Conservation (phyloP, 2,888 invertebrate genomes). For the Phytoseiulus persimilis region DNA sequence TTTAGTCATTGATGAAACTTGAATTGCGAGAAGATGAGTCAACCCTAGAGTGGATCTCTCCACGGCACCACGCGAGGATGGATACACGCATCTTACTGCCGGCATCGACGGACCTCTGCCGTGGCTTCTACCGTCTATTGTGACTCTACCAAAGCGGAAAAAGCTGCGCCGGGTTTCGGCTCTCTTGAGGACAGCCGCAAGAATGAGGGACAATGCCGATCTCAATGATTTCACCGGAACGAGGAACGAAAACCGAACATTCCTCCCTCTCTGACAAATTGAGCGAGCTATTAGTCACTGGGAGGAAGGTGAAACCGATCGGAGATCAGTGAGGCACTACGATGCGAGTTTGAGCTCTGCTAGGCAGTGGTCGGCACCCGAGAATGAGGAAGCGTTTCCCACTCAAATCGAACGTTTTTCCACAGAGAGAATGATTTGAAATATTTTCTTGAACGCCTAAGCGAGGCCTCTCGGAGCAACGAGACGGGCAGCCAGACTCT, state of each 20-base stretch:
- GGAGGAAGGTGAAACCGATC: background rate
- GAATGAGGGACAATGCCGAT: too few relatives aligned
- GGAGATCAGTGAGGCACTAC: background rate
- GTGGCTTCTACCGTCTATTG: background rate
- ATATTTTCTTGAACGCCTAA: background rate
- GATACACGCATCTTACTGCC: background rate
- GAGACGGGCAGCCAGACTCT: background rate
- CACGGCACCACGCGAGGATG: background rate
- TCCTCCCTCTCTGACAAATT: too few relatives aligned
- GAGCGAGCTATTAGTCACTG: background rate
- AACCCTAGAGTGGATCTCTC: background rate
- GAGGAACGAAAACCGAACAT: too few relatives aligned
- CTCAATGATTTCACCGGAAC: too few relatives aligned
- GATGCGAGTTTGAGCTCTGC: background rate
- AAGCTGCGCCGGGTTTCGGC: too few relatives aligned
- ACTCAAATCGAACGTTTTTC: background rate
- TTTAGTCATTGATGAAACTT: background rate
- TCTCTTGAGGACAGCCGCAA: too few relatives aligned
- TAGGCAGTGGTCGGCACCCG: background rate
- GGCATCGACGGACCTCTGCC: background rate
- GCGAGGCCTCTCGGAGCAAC: background rate
- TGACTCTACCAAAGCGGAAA: background rate
- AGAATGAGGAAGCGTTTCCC: background rate
- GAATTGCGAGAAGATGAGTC: background rate
- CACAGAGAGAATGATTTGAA: background rate